Evolutionary conservation across 1,140 invertebrate species (phyloP).

Genomic region (Nylanderia fulva): DNA sequence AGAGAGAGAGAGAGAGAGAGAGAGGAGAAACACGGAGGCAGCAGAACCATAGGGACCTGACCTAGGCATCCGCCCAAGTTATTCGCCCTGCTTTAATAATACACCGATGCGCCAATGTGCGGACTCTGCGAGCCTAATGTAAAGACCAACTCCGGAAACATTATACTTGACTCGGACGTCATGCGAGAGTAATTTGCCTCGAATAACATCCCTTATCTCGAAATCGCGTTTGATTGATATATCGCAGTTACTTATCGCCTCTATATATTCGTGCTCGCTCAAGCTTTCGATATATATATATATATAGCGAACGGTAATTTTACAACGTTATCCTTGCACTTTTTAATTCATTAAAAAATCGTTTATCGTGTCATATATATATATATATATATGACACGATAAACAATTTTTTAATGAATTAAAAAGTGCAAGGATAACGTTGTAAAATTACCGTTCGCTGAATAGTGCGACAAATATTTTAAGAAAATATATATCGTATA

Average conservation of each 20-base stretch:
- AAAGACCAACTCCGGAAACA: constrained; percentile 60
- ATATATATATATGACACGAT: neutral
- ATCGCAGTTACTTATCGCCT: neutral
- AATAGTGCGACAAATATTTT: neutral
- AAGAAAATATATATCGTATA: neutral
- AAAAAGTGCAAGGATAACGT: neutral
- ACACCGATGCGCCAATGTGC: constrained; percentile 61
- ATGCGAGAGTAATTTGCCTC: constrained; percentile 9
- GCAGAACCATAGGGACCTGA: constrained; percentile 76
- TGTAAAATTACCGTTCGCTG: neutral
- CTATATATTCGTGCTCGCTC: neutral
- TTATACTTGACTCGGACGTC: constrained; percentile 11
- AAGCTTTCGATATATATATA: neutral
- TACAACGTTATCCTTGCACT: neutral
- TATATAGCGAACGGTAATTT: neutral
- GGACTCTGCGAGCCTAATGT: constrained; percentile 43
- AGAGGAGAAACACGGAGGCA: constrained; percentile 54
- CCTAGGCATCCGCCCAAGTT: constrained; percentile 76
- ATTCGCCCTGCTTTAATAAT: constrained; percentile 77
- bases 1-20: neutral
- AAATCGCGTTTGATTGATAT: neutral
- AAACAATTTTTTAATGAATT: neutral
- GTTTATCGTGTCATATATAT: neutral
- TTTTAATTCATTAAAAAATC: constrained; percentile 1
- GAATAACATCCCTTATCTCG: neutral